Evolutionary conservation across 1,140 invertebrate genomes (phyloP).

Genomic region (Elysia chlorotica): DNA sequence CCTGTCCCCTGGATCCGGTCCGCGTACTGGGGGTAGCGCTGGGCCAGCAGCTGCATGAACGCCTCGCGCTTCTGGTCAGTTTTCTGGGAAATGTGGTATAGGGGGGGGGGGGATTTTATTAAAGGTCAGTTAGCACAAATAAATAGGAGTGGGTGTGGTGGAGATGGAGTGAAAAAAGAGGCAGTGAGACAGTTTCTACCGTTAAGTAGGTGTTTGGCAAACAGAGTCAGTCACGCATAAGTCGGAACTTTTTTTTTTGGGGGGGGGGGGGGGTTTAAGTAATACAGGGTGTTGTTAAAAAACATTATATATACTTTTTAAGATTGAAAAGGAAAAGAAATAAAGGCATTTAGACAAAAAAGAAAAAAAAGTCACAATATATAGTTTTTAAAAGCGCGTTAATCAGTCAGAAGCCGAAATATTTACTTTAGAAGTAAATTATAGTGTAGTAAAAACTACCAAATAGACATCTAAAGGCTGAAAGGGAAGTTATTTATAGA

Average conservation of each 20-base stretch:
- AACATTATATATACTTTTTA: too few species aligned
- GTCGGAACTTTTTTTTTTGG: background rate
- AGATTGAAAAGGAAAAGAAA: too few species aligned
- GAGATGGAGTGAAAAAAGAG: background rate
- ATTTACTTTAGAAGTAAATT: too few species aligned
- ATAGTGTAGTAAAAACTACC: too few species aligned
- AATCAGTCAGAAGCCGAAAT: too few species aligned
- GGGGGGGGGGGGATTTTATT: background rate
- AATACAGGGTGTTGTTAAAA: background rate
- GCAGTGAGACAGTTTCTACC: background rate
- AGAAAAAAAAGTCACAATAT: too few species aligned
- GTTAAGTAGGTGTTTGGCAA: background rate
- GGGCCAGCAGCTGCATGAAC: conserved; percentile 40
- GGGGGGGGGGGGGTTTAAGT: background rate
- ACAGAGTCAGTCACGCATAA: background rate
- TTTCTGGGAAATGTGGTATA: conserved; percentile 23
- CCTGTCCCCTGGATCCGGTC: conserved; percentile 29
- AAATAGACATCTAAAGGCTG: too few species aligned
- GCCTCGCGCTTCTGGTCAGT: conserved; percentile 32
- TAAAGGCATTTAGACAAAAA: too few species aligned
- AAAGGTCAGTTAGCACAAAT: too few species aligned
- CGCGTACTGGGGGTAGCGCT: conserved; percentile 40
- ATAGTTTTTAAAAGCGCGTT: too few species aligned
- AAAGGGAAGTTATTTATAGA: too few species aligned
- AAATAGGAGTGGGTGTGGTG: background rate